A percentile compares a stretch with the other conserved stretches of the same genome.
phyloP scores from a whole-genome alignment of 2,888 invertebrate genomes.

The Gymnoscelis rufifasciata region DNA sequence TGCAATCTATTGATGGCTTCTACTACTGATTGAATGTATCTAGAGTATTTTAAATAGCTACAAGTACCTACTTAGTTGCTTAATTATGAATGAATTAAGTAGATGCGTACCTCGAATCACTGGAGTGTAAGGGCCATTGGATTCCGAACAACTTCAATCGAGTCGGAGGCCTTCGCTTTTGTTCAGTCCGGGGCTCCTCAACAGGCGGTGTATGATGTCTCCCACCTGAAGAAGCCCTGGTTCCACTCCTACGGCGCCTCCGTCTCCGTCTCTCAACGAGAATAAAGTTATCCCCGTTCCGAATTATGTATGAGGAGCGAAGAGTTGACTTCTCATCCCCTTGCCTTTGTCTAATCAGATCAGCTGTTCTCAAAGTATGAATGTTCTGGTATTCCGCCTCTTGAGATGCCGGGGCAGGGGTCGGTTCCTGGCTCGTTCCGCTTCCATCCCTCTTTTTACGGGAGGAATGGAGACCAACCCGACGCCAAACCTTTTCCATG shows the following conservation, averaged over 20 bases:
- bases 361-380: constrained; percentile 73
- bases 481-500: constrained; percentile 80
- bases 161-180: constrained; percentile 71
- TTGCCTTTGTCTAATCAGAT: constrained; percentile 71
- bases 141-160: constrained; percentile 73
- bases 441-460: constrained; percentile 79
- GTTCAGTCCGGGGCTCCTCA: constrained; percentile 65
- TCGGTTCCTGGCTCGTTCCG: constrained; percentile 68
- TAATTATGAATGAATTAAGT: constrained; percentile 25
- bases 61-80: not conserved
- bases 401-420: constrained; percentile 42
- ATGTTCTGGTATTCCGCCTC: constrained; percentile 76
- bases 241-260: constrained; percentile 67
- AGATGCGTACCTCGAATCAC: constrained; percentile 65
- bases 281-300: constrained; percentile 75
- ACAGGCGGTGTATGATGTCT: constrained; percentile 71
- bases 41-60: too few relatives aligned
- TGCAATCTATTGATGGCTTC: too few relatives aligned
- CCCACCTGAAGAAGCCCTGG: constrained; percentile 68
- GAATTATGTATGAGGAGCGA: constrained; percentile 72
- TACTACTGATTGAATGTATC: too few relatives aligned
- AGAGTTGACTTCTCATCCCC: constrained; percentile 74
- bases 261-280: constrained; percentile 70
- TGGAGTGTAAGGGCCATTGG: constrained; percentile 76
- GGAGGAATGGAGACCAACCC: constrained; percentile 79